These are phyloP conservation scores for Pocota personata DNA, from an alignment of 2,888 invertebrate genomes.

Conservation along the genomic window DNA sequence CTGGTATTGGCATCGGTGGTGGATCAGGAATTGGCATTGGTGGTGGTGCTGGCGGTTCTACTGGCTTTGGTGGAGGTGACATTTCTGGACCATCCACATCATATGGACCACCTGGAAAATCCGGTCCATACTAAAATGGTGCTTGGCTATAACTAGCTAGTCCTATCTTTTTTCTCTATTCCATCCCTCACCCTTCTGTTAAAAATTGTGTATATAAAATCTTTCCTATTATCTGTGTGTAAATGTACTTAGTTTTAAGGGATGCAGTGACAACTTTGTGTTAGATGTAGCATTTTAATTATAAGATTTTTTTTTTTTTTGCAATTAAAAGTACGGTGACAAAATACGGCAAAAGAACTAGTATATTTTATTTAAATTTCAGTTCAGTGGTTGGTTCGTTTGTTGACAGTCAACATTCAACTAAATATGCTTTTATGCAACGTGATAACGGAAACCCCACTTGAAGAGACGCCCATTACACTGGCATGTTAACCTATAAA, in stretches of 20 bases:
- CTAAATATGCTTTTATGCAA: neutral
- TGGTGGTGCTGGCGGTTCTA: conserved; percentile 76
- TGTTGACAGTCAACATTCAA: neutral
- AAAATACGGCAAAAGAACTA: conserved; percentile 63
- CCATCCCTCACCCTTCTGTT: conserved; percentile 48
- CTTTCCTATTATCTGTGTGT: conserved; percentile 73
- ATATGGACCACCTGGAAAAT: conserved; percentile 89
- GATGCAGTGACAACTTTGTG: conserved; percentile 70
- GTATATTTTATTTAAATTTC: neutral
- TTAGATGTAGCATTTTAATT: conserved; percentile 54
- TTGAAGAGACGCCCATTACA: neutral
- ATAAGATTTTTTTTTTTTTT: conserved; percentile 61
- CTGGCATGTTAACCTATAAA: neutral
- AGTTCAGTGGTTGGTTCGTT: neutral
- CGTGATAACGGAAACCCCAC: no score
- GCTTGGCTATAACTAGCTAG: conserved; percentile 74
- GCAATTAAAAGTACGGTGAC: conserved; percentile 73
- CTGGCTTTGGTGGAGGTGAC: conserved; percentile 77
- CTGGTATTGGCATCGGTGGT: conserved; percentile 74
- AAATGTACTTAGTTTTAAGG: conserved; percentile 68
- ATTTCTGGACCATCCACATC: conserved; percentile 83
- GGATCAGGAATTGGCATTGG: conserved; percentile 74
- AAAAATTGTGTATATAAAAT: conserved; percentile 75
- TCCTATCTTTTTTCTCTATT: conserved; percentile 73
- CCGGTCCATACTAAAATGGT: conserved; percentile 85